Evolutionary conservation across 2,888 invertebrate genomes (phyloP), one percentile per base, ranked within the genome.

Genomic region (Bibio marci): DNA sequence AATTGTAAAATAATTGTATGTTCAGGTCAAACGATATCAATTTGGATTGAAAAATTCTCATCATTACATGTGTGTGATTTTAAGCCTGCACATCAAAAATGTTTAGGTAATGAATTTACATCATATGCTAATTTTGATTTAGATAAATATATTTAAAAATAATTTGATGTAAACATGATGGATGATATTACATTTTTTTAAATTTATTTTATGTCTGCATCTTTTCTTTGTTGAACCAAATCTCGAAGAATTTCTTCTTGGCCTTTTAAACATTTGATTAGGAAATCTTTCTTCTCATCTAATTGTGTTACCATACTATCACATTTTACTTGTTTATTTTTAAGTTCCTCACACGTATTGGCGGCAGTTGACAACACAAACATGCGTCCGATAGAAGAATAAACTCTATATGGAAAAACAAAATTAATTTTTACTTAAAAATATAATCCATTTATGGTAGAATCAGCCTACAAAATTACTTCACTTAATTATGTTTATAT

Each of bases 71-170:
- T 71, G 50, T 80, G 77, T 45, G 50, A 57, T 7, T 94, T 88
- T 57, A 63, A 70, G 48, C 94, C 94, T 0, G 69, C 67, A 39
- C 95, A 95, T 60, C 73, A 74, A 50, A 87, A 86, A 49, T 90
- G 91, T 62, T 70, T 95, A 52, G 88, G 82, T 0, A 95, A 95
- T 64, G 86, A 88, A 59, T 95, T 95, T 65, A 73, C 71, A 35
- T 90, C 91, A 62, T 95, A 75, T 62, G 72, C 87, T 33, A 94
- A 94, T 65, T 94, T 85, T 61, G 66, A 80, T 57, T 66, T 82
- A 44, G 77, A 80, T 54, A 48, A 48, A n/a, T 38, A 14, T 31
- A 32, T 38, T 14, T 19, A 12, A 22, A 33, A n/a, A n/a, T 22
- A 22, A 22, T 6, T 22, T 22, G 22, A 22, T 6, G 22, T 22